Evolutionary conservation across 2,888 invertebrate genomes (phyloP).

Genomic region (Limnephilus rhombicus): DNA sequence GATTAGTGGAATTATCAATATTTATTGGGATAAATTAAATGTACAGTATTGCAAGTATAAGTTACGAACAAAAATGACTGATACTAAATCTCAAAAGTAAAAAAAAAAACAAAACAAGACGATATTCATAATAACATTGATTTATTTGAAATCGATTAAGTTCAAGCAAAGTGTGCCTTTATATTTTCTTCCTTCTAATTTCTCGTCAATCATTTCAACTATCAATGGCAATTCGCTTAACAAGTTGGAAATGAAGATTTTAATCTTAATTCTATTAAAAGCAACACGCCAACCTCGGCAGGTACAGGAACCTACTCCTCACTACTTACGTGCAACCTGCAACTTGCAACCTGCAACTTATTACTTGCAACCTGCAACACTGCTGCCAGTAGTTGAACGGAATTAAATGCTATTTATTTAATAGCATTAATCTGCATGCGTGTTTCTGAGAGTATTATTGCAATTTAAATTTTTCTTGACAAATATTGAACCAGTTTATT

Average conservation of each 20-base stretch:
- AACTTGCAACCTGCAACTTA: not conserved
- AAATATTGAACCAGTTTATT: too few relatives aligned
- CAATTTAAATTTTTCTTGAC: too few relatives aligned
- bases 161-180: not conserved
- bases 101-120: too few relatives aligned
- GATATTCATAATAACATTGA: not conserved
- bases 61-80: too few relatives aligned
- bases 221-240: slow-evolving; percentile 20
- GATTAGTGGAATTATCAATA: too few relatives aligned
- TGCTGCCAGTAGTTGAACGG: not conserved
- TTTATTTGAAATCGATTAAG: not conserved
- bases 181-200: not conserved
- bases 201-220: slow-evolving; percentile 12
- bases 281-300: not conserved
- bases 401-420: not conserved
- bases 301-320: too few relatives aligned
- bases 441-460: not conserved
- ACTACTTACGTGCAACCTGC: not conserved
- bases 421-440: not conserved
- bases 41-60: too few relatives aligned
- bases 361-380: not conserved
- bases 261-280: slow-evolving; percentile 40
- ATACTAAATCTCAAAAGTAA: too few relatives aligned
- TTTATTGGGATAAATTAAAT: too few relatives aligned
- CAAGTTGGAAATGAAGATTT: slow-evolving; percentile 16